Evolutionary conservation across 2,888 invertebrate genomes (phyloP).

Genomic region (Drosophila helvetica): DNA sequence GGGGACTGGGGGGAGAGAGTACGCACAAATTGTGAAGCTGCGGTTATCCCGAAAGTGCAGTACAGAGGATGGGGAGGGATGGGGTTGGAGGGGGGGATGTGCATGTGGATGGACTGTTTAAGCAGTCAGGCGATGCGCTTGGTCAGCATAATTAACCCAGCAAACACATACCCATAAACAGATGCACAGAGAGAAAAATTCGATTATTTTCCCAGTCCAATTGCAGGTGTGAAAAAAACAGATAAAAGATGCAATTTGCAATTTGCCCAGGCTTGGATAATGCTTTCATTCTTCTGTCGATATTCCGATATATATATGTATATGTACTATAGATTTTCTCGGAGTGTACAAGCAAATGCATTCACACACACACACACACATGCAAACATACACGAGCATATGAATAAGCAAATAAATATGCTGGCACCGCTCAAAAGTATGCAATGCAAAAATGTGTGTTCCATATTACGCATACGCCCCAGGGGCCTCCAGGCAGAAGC

Average conservation of each 20-base stretch:
- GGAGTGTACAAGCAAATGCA: too few species aligned
- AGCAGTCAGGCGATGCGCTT: constrained; percentile 61
- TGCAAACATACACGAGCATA: neutral
- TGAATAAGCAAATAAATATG: constrained; percentile 48
- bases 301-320: too few species aligned
- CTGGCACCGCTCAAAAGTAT: constrained; percentile 59
- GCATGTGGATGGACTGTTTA: constrained; percentile 39
- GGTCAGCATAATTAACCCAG: constrained; percentile 74
- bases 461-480: constrained; percentile 59
- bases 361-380: constrained; percentile 5
- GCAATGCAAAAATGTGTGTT: constrained; percentile 62
- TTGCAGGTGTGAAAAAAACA: too few species aligned
- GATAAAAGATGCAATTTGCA: too few species aligned
- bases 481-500: constrained; percentile 23
- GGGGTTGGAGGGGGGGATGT: neutral
- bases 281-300: too few species aligned
- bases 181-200: neutral
- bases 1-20: constrained; percentile 8
- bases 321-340: too few species aligned
- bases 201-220: too few species aligned
- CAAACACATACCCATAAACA: constrained; percentile 31
- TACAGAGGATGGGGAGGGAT: neutral
- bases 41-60: constrained; percentile 22
- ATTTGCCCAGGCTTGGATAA: too few species aligned
- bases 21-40: constrained; percentile 27